These are phyloP conservation scores for Penelope pileata DNA, from an alignment of 2,113 vertebrate genomes.

Conservation along the genomic window DNA sequence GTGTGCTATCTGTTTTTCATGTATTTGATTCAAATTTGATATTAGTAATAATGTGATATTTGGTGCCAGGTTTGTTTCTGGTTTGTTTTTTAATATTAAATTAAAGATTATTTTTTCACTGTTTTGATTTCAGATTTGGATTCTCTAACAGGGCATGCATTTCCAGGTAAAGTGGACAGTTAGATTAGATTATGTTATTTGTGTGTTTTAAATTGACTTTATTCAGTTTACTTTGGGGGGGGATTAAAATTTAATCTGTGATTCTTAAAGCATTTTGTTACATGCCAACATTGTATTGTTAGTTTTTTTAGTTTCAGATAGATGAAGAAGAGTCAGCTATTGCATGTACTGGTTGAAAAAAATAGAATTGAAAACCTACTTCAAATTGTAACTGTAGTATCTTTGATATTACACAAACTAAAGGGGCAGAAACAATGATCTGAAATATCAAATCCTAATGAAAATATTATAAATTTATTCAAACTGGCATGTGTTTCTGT, in stretches of 20 bases:
- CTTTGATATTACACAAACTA: not conserved
- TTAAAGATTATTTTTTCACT: constrained; percentile 63
- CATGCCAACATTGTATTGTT: not conserved
- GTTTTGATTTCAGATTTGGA: constrained; percentile 76
- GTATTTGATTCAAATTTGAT: not conserved
- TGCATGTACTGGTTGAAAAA: not conserved
- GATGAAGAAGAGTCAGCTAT: not conserved
- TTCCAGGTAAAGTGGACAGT: constrained; percentile 71
- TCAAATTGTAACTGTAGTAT: not conserved
- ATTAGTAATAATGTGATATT: not conserved
- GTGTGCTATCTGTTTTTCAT: not conserved
- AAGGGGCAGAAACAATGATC: not conserved
- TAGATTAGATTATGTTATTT: constrained; percentile 55
- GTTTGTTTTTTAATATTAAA: not conserved
- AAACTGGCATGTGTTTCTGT: not conserved
- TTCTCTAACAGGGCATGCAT: constrained; percentile 77
- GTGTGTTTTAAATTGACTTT: constrained; percentile 5
- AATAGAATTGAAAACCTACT: not conserved
- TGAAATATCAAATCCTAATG: not conserved
- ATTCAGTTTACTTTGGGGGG: not conserved
- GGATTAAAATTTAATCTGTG: not conserved
- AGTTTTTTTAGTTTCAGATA: not conserved
- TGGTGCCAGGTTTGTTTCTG: not conserved
- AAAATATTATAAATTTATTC: not conserved
- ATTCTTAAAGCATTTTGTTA: not conserved